Evolutionary conservation across 2,888 invertebrate species (phyloP), one percentile per base, ranked within the genome.

Genomic region (Ennomos erosarius): DNA sequence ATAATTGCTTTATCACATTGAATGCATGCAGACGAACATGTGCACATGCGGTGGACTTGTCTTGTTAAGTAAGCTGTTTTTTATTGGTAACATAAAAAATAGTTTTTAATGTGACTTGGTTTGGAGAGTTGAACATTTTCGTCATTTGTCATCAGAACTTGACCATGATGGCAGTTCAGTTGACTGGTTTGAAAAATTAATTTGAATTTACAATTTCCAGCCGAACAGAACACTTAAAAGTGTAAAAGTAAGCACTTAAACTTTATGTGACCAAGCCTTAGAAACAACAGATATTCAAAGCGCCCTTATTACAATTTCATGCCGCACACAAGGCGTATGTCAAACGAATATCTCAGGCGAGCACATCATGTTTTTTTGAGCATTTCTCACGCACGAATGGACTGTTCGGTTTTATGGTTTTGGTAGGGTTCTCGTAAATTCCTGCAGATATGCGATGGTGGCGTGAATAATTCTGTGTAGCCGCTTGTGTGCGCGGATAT

Each of bases 301-400:
- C 61, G 47, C 52, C 65, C 73, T 71, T 71, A 75, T 78, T 78
- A 75, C 69, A 75, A 71, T 78, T 78, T 78, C 76, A 75, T 75
- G 55, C 65, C 49, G 64, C 69, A 64, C 58, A 51, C 53, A 48
- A 40, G 45, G 56, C 67, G 47, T 59, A 55, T 62, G 59, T 64
- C 62, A 62, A 63, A 55, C 62, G 62, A 56, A 59, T 58, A 55
- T 54, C 45, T 53, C 48, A 42, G 16, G 47, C 42, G 49, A 51
- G 48, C 62, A 63, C 63, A 58, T 66, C 63, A 64, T 54, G 64
- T 60, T 59, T 61, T 57, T 65, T 64, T 59, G 60, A 64, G 59
- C 61, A 58, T 66, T 64, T 63, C 61, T 64, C 61, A 59, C 66
- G 55, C 59, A 51, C 61, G 50, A 59, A 57, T 55, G 60, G 50